A percentile compares a stretch with the other conserved stretches of the same genome.
These are phyloP conservation scores for Apolygus lucorum DNA, from an alignment of 1,140 invertebrate genomes.

Conservation along the genomic window DNA sequence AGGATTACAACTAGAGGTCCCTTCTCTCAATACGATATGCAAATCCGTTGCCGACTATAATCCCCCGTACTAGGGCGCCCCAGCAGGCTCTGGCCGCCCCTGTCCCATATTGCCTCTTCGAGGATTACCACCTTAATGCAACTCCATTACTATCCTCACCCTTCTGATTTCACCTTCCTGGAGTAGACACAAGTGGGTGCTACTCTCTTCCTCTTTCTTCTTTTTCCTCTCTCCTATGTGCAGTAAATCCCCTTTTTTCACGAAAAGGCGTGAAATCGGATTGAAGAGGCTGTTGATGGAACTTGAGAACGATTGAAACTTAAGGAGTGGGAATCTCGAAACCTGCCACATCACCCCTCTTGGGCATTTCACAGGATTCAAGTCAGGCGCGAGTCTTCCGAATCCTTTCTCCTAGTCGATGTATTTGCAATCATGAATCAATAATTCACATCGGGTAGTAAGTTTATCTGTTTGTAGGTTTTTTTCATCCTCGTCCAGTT, in stretches of 20 bases:
- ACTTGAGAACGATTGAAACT: neutral
- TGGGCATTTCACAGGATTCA: too few relatives aligned
- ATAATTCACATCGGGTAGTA: too few relatives aligned
- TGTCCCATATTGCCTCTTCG: conserved; percentile 2
- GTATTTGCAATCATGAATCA: too few relatives aligned
- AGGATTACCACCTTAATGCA: conserved; percentile 15
- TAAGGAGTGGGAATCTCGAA: too few relatives aligned
- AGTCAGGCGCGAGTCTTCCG: too few relatives aligned
- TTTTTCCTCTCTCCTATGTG: neutral
- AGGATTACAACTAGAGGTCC: conserved; percentile 13
- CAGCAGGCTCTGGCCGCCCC: neutral
- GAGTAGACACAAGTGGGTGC: neutral
- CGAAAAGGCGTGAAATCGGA: neutral
- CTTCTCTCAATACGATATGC: conserved; percentile 16
- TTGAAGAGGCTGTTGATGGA: neutral
- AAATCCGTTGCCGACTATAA: conserved; percentile 10
- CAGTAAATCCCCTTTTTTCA: neutral
- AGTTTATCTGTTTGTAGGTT: too few relatives aligned
- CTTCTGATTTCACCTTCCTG: conserved; percentile 1
- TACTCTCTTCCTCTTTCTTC: too few relatives aligned
- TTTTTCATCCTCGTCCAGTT: too few relatives aligned
- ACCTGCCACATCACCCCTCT: too few relatives aligned
- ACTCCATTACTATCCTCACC: conserved; percentile 5
- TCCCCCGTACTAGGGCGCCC: too few relatives aligned
- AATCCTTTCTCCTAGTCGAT: too few relatives aligned